Evolutionary conservation across 1,140 invertebrate genomes (phyloP).

Genomic region (Megalopta genalis): DNA sequence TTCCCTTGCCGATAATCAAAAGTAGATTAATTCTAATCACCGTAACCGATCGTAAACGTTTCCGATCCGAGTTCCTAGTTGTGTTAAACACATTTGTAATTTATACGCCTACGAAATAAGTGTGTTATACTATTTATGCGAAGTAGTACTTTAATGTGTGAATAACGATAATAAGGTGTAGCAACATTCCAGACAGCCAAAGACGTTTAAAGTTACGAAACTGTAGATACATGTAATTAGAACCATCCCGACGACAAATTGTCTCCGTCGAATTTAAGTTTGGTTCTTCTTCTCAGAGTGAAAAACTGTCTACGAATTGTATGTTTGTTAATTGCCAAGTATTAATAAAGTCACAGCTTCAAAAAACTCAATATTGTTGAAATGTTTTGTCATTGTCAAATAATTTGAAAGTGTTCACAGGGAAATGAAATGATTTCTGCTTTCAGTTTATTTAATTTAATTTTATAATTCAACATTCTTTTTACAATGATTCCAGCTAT

Average conservation of each 20-base stretch:
- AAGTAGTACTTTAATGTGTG: slow-evolving; percentile 2
- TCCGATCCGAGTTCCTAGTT: slow-evolving; percentile 28
- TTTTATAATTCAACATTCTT: background rate
- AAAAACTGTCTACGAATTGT: background rate
- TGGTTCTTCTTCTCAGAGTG: background rate
- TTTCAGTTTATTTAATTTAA: background rate
- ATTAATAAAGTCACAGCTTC: background rate
- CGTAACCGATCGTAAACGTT: slow-evolving; percentile 1
- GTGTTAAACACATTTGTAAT: slow-evolving; percentile 17
- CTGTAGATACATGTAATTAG: too few species aligned
- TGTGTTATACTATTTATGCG: slow-evolving; percentile 27
- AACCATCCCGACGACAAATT: background rate
- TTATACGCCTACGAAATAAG: slow-evolving; percentile 12
- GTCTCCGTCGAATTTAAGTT: background rate
- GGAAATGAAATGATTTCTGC: too few species aligned
- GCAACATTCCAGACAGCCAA: slow-evolving; percentile 19
- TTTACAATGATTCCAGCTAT: background rate
- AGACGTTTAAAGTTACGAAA: slow-evolving; percentile 21
- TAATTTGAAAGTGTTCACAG: background rate
- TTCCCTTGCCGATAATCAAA: slow-evolving; percentile 31
- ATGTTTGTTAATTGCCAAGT: background rate
- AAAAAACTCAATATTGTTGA: background rate
- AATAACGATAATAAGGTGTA: background rate
- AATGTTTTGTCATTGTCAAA: background rate
- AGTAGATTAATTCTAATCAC: slow-evolving; percentile 23